Conservation (phyloP, 2,797 vertebrate genomes). For the Graptemys geographica region DNA sequence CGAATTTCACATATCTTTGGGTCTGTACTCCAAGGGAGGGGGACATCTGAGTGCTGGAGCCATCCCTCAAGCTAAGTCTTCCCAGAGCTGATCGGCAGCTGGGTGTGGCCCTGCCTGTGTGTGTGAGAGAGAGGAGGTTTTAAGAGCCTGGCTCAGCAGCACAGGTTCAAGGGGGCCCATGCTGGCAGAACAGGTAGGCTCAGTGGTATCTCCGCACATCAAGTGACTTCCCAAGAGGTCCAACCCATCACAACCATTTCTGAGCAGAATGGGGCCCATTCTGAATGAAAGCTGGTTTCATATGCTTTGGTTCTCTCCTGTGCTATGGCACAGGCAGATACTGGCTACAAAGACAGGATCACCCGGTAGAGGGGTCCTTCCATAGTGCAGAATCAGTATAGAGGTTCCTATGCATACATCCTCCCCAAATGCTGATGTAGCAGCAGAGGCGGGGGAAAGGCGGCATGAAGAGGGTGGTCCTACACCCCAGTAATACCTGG, state of each 20-base stretch:
- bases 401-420: neutral
- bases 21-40: too few relatives aligned
- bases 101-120: too few relatives aligned
- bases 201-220: too few relatives aligned
- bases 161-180: too few relatives aligned
- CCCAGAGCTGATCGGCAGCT: too few relatives aligned
- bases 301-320: neutral
- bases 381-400: neutral
- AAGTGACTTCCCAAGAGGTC: too few relatives aligned
- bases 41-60: too few relatives aligned
- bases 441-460: neutral
- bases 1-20: too few relatives aligned
- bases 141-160: too few relatives aligned
- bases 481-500: fast-evolving
- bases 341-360: neutral
- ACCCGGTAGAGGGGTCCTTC: fast-evolving
- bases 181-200: too few relatives aligned
- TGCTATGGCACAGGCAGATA: fast-evolving
- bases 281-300: neutral
- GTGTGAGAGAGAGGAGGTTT: too few relatives aligned
- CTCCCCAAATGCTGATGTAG: neutral
- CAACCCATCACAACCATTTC: neutral
- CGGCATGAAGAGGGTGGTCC: neutral
- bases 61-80: too few relatives aligned
- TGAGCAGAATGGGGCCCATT: fast-evolving